phyloP scores from a whole-genome alignment of 2,888 invertebrate species.

The Melieria picta region DNA sequence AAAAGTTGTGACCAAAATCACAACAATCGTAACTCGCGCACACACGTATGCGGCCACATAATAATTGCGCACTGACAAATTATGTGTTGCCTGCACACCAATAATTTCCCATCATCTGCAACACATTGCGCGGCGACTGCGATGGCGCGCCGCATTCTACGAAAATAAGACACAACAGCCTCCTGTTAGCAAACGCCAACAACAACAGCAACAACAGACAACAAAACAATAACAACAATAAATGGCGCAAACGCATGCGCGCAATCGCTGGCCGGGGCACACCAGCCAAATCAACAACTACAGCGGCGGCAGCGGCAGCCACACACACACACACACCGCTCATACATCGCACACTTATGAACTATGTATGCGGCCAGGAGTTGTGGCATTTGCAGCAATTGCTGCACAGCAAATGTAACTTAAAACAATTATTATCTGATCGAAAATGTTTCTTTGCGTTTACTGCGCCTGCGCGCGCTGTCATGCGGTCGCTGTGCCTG shows the following conservation, averaged over 20 bases:
- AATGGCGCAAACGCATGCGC: conserved; percentile 19
- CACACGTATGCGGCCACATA: too few relatives aligned
- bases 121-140: conserved; percentile 14
- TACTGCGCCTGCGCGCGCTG: neutral
- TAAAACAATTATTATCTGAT: conserved; percentile 51
- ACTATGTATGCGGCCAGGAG: neutral
- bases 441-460: conserved; percentile 35
- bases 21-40: too few relatives aligned
- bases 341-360: too few relatives aligned
- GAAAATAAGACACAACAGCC: conserved; percentile 11
- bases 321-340: too few relatives aligned
- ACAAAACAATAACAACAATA: conserved; percentile 16
- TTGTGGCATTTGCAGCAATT: conserved; percentile 32
- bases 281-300: neutral
- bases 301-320: conserved; percentile 8
- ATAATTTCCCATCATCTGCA: conserved; percentile 38
- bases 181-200: conserved; percentile 1
- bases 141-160: neutral
- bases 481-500: too few relatives aligned
- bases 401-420: conserved; percentile 44
- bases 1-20: too few relatives aligned
- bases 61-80: conserved; percentile 26
- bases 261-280: neutral
- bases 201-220: neutral
- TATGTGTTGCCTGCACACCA: conserved; percentile 34